These are phyloP conservation scores for Chrysogorgia sp. DNA, from an alignment of 92 coral and sea anemone genomes.

Conservation along the genomic window DNA sequence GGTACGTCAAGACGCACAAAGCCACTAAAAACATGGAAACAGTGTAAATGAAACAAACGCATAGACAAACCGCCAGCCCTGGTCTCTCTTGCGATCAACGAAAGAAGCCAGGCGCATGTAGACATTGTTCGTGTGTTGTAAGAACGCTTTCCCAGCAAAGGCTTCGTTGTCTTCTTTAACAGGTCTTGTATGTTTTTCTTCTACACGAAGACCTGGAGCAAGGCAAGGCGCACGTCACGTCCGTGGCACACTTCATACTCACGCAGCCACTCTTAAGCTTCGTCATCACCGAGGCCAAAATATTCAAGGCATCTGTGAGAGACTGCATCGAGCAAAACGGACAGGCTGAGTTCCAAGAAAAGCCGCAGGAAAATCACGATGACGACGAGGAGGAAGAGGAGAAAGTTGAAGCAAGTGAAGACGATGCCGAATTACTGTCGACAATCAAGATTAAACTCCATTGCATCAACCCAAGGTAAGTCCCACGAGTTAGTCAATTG, in stretches of 20 bases:
- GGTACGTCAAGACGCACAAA: no score
- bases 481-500: no score
- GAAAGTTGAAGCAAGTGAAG: slow-evolving; percentile 1
- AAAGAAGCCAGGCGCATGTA: background rate
- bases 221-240: slow-evolving; percentile 93
- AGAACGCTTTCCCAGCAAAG: background rate
- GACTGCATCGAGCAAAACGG: slow-evolving; percentile 73
- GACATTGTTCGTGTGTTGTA: background rate
- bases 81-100: background rate
- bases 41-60: background rate
- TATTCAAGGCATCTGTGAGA: slow-evolving; percentile 65
- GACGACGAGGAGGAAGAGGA: slow-evolving; percentile 68
- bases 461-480: slow-evolving; percentile 90
- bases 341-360: slow-evolving; percentile 58
- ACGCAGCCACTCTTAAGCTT: slow-evolving; percentile 95
- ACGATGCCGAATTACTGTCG: slow-evolving; percentile 18
- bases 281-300: slow-evolving; percentile 79
- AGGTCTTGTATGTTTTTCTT: slow-evolving; percentile 83
- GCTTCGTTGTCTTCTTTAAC: background rate
- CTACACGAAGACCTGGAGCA: slow-evolving; percentile 83
- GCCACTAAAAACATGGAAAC: no score
- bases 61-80: background rate
- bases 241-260: slow-evolving; percentile 87
- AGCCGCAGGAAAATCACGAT: background rate
- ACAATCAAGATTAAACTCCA: slow-evolving; percentile 80